Evolutionary conservation across 1,140 invertebrate genomes (phyloP), one percentile per base, ranked within the genome.

Genomic region (Pseudomyrmex dendroicus): DNA sequence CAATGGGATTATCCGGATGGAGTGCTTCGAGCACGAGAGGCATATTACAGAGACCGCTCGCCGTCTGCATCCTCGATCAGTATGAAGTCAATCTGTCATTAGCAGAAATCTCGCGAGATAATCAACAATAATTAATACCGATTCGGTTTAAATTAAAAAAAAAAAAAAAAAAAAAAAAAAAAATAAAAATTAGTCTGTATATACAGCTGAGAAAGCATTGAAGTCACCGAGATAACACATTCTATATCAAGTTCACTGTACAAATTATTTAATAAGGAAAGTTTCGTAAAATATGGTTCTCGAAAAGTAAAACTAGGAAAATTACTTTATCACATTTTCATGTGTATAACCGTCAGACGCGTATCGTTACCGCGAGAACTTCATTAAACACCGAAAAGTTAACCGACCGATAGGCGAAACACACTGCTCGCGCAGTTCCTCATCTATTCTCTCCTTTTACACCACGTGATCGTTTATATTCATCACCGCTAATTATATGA

Each of bases 1-100:
- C 64, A 80, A 80, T 72, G n/a, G 66, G 66, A 59, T 72, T 80
- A 78, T 22, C 56, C 64, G 44, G 15, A 68, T 50, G 66, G 54
- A 78, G 64, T 50, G 66, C 15, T 80, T 72, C 54, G 73, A 22
- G n/a, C 25, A 35, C 76, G 66, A 72, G 54, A 22, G 25, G n/a
- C 54, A 61, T 17, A 59, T 59, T 76, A 25, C 20, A 44, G 22
- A 22, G 52, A n/a, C 25, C 20, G 46, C 44, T 1, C 46, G 35
- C 12, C 73, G 68, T 46, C 25, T 62, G 48, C 67, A 20, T 7
- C 10, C 22, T 52, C 56, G 20, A 82, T 54, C 22, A 17, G 17
- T 2, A 15, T 15, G 7, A 44, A 2, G 56, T 78, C 35, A 78
- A 78, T 68, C 56, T 68, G 64, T 48, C 20, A 25, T 78, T 78